Conservation (phyloP, 1,140 invertebrate genomes). For the Eumaeus atala region DNA sequence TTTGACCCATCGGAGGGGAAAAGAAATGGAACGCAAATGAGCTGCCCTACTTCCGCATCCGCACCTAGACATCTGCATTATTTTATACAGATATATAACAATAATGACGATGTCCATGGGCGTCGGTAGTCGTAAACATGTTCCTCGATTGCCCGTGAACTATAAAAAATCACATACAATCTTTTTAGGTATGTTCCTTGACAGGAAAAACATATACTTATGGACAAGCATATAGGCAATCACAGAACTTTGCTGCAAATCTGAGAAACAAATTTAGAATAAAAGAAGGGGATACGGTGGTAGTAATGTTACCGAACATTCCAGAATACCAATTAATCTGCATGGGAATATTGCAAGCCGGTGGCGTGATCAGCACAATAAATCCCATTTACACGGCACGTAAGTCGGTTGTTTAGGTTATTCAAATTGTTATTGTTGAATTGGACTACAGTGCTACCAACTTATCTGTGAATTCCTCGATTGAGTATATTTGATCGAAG, state of each 20-base stretch:
- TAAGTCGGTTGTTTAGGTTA: constrained; percentile 52
- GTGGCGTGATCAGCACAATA: constrained; percentile 83
- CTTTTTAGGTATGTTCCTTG: constrained; percentile 79
- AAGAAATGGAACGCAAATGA: too few species aligned
- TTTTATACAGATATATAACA: too few species aligned
- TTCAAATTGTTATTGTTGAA: too few species aligned
- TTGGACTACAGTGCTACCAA: too few species aligned
- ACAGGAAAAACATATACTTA: constrained; percentile 85
- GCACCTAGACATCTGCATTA: too few species aligned
- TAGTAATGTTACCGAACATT: constrained; percentile 83
- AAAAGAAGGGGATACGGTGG: constrained; percentile 81
- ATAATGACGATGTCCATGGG: neutral
- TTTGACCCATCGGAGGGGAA: too few species aligned
- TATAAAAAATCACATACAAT: neutral
- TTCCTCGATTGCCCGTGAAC: too few species aligned
- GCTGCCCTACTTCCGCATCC: too few species aligned
- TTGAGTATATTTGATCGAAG: too few species aligned
- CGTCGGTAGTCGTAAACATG: too few species aligned
- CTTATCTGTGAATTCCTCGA: too few species aligned
- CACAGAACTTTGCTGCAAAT: constrained; percentile 81
- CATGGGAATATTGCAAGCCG: constrained; percentile 82
- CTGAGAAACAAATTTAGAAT: constrained; percentile 80
- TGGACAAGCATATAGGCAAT: constrained; percentile 77
- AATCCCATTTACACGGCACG: constrained; percentile 89
- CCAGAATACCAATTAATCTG: constrained; percentile 84